Percentiles rank a stretch among this genome's conserved stretches.
Evolutionary conservation across 1,140 invertebrate species (phyloP).

Genomic region (Drosophila melanica): DNA sequence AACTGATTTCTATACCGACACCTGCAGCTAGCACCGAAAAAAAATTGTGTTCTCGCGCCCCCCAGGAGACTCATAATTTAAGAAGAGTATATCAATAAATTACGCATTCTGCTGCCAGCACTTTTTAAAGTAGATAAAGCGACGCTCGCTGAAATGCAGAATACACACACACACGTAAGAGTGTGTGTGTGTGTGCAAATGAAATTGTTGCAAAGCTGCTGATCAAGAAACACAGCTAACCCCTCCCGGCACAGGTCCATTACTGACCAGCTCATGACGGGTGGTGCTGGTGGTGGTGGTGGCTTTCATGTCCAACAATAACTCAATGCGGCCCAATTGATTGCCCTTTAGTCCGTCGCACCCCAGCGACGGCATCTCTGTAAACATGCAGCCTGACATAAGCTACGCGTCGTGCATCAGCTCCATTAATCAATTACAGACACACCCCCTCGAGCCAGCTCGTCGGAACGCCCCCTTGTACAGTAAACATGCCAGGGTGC

Average conservation of each 20-base stretch:
- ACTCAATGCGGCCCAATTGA: conserved; percentile 54
- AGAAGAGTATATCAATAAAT: conserved; percentile 79
- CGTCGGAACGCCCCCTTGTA: not conserved
- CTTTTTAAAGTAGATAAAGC: conserved; percentile 55
- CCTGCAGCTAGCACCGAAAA: conserved; percentile 58
- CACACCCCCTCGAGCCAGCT: conserved; percentile 27
- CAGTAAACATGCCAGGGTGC: not conserved
- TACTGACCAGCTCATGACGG: conserved; percentile 23
- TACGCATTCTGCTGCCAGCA: conserved; percentile 64
- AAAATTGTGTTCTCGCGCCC: conserved; percentile 43
- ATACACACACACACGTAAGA: not conserved
- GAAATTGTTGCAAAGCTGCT: conserved; percentile 28
- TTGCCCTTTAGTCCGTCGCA: conserved; percentile 34
- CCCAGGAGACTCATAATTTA: conserved; percentile 81
- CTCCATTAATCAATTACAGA: conserved; percentile 78
- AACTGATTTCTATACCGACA: conserved; percentile 80
- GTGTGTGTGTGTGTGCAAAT: conserved; percentile 18
- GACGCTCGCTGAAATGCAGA: conserved; percentile 30
- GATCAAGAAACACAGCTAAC: conserved; percentile 18
- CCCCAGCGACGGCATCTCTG: conserved; percentile 8
- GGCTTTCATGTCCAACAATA: conserved; percentile 37
- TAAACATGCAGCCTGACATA: conserved; percentile 66
- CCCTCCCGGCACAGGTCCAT: conserved; percentile 3
- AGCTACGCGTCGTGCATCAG: conserved; percentile 59
- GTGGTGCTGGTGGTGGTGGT: conserved; percentile 7